Evolutionary conservation across 2,888 invertebrate genomes (phyloP).

Genomic region (Drosophila bunnanda): DNA sequence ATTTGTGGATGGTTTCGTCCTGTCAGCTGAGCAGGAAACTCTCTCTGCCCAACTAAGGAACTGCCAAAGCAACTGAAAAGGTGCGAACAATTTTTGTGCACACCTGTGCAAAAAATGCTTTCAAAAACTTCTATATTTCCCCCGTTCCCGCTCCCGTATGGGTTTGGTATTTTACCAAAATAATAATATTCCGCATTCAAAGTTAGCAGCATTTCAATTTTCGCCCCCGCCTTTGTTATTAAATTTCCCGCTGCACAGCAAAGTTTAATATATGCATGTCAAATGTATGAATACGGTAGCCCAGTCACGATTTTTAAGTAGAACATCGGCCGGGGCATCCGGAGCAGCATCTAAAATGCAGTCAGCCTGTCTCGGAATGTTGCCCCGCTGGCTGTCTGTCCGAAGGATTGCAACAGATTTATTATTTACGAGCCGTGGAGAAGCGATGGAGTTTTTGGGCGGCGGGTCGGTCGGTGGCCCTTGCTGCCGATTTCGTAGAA

Average conservation of each 20-base stretch:
- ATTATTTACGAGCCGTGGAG: slow-evolving; percentile 59
- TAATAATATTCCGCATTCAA: slow-evolving; percentile 33
- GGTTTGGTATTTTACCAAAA: slow-evolving; percentile 18
- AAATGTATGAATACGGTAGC: slow-evolving; percentile 61
- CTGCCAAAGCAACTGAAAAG: slow-evolving; percentile 55
- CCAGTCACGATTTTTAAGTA: slow-evolving; percentile 68
- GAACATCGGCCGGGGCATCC: slow-evolving; percentile 36
- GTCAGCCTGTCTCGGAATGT: slow-evolving; percentile 39
- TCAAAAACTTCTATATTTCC: slow-evolving; percentile 72
- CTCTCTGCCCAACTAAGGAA: slow-evolving; percentile 36
- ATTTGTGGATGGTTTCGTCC: slow-evolving; percentile 66
- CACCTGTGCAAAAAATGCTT: slow-evolving; percentile 76
- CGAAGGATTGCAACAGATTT: slow-evolving; percentile 51
- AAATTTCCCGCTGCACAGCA: slow-evolving; percentile 57
- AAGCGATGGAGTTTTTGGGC: slow-evolving; percentile 20
- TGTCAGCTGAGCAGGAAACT: slow-evolving; percentile 64
- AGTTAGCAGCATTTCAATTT: slow-evolving; percentile 43
- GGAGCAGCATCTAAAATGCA: slow-evolving; percentile 57
- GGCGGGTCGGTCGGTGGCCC: background rate
- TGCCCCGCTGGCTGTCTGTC: slow-evolving; percentile 42
- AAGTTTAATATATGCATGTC: slow-evolving; percentile 66
- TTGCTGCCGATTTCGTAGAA: background rate
- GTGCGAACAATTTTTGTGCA: slow-evolving; percentile 70
- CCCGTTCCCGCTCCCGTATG: slow-evolving; percentile 46
- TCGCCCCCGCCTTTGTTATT: slow-evolving; percentile 40